Evolutionary conservation across 2,888 invertebrate genomes (phyloP).

Genomic region (Branchellion lobata): DNA sequence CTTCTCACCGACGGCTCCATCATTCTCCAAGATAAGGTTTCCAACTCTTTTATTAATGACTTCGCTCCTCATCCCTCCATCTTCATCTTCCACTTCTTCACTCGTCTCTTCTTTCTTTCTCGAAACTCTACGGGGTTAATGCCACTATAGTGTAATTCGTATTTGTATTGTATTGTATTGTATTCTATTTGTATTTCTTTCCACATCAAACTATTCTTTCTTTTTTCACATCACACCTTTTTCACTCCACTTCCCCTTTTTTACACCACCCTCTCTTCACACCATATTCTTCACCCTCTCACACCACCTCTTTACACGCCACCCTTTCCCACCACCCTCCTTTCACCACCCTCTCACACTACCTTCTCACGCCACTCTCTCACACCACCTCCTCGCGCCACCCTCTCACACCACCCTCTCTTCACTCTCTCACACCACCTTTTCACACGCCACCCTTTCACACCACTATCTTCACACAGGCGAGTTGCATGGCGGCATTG

Average conservation of each 20-base stretch:
- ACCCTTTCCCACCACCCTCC: background rate
- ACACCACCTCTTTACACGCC: too few relatives aligned
- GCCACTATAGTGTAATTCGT: too few relatives aligned
- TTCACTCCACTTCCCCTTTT: too few relatives aligned
- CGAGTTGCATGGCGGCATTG: slow-evolving; percentile 83
- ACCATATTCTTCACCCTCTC: too few relatives aligned
- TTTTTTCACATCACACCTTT: too few relatives aligned
- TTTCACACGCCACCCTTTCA: background rate
- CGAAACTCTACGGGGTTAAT: too few relatives aligned
- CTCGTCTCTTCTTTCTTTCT: too few relatives aligned
- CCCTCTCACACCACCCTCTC: background rate
- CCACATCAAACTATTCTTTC: too few relatives aligned
- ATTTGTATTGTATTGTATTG: background rate
- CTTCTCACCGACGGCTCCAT: slow-evolving; percentile 74
- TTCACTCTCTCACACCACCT: too few relatives aligned
- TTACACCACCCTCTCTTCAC: too few relatives aligned
- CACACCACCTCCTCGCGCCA: background rate
- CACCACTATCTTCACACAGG: slow-evolving; percentile 66
- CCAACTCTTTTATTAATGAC: background rate
- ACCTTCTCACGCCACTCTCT: background rate
- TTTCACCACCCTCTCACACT: background rate
- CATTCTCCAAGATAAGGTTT: slow-evolving; percentile 89
- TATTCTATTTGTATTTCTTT: background rate
- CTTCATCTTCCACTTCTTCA: background rate
- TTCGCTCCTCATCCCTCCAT: background rate